Percentiles rank a stretch among this genome's conserved stretches.
Evolutionary conservation across 2,113 vertebrate genomes (phyloP).

Genomic region (Micronisus gabar): DNA sequence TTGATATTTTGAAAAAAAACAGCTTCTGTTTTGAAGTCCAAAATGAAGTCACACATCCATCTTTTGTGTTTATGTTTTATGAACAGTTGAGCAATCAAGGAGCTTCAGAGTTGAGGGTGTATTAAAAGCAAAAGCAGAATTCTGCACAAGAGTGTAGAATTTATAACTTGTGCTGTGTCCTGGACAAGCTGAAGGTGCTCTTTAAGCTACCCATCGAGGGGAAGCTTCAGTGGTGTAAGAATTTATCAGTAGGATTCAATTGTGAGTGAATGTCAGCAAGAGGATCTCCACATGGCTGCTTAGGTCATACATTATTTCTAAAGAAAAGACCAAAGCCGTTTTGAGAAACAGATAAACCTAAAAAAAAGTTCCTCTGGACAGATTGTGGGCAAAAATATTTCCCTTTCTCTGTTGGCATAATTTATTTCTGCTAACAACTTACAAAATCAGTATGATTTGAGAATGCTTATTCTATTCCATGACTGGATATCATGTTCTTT

Average conservation of each 20-base stretch:
- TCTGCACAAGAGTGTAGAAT: not conserved
- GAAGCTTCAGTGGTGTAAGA: not conserved
- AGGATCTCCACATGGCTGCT: not conserved
- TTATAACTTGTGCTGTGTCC: not conserved
- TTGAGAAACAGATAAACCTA: not conserved
- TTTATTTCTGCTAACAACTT: not conserved
- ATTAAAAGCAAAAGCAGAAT: not conserved
- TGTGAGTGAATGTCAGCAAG: not conserved
- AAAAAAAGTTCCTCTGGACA: not conserved
- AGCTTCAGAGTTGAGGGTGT: not conserved
- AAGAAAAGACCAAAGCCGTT: not conserved
- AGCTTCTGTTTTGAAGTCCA: not conserved
- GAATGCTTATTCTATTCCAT: not conserved
- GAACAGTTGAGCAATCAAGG: not conserved
- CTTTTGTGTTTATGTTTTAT: not conserved
- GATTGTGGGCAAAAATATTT: not conserved
- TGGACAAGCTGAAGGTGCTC: not conserved
- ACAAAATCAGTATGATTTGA: not conserved
- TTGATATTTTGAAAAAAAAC: not conserved
- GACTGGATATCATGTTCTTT: not conserved
- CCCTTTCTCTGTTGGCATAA: not conserved
- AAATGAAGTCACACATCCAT: not conserved
- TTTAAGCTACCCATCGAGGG: not conserved
- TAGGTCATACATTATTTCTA: not conserved
- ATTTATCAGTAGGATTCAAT: not conserved